Evolutionary conservation across 2,113 vertebrate genomes (phyloP).

Genomic region (Thermophis baileyi): DNA sequence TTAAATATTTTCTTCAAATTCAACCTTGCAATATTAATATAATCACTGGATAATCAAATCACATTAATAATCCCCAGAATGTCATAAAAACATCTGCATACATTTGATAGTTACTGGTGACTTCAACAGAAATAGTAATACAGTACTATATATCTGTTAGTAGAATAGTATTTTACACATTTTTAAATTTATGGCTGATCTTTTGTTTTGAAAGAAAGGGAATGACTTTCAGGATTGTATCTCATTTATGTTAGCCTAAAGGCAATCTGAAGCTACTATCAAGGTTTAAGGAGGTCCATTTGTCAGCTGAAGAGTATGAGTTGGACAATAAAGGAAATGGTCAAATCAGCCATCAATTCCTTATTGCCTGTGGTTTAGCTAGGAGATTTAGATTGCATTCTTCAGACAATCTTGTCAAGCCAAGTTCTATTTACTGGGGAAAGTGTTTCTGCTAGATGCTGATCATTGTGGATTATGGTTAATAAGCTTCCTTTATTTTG

Average conservation of each 20-base stretch:
- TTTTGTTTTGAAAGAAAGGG: conserved; percentile 46
- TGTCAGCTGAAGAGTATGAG: conserved; percentile 50
- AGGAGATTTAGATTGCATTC: conserved; percentile 21
- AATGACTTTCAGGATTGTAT: conserved; percentile 59
- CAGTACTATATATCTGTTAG: neutral
- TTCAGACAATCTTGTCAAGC: neutral
- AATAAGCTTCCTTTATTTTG: neutral
- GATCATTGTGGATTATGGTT: neutral
- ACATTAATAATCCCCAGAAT: neutral
- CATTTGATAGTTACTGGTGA: neutral
- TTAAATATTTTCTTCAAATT: neutral
- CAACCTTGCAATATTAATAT: neutral
- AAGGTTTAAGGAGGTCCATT: conserved; percentile 57
- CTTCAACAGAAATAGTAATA: neutral
- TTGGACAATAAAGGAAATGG: conserved; percentile 43
- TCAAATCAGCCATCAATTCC: conserved; percentile 52
- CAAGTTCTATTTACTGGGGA: neutral
- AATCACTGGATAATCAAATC: neutral
- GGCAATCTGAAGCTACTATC: conserved; percentile 59
- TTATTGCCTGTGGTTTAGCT: conserved; percentile 62
- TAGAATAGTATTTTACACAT: conserved; percentile 36
- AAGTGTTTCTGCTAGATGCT: neutral
- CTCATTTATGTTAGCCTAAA: conserved; percentile 39
- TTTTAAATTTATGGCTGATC: conserved; percentile 59
- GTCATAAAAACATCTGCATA: neutral